These are phyloP conservation scores for Cremastobaeus sp. DNA, from an alignment of 2,888 invertebrate species.

Conservation along the genomic window DNA sequence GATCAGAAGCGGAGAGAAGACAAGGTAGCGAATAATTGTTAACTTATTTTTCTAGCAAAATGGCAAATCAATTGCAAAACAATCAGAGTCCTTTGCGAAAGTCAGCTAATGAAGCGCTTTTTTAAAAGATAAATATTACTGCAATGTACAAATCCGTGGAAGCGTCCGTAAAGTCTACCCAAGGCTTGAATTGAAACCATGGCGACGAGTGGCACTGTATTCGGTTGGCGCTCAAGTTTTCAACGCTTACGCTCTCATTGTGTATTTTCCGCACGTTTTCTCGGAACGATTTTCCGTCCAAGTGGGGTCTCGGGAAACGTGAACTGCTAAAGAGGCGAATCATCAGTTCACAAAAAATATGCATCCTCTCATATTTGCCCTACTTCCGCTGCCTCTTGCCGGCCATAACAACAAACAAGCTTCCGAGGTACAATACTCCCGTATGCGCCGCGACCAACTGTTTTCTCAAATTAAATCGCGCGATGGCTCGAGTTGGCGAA, in stretches of 20 bases:
- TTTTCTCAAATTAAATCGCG: too few species aligned
- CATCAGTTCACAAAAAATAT: conserved; percentile 50
- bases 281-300: conserved; percentile 29
- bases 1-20: too few species aligned
- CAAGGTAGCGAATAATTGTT: too few species aligned
- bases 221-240: conserved; percentile 28
- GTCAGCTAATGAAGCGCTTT: conserved; percentile 24
- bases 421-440: conserved; percentile 24
- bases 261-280: conserved; percentile 49
- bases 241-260: conserved; percentile 29
- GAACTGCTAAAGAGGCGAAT: conserved; percentile 39
- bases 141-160: conserved; percentile 39
- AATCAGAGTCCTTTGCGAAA: conserved; percentile 11
- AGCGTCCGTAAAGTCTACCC: conserved; percentile 18
- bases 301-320: conserved; percentile 26
- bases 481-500: too few species aligned
- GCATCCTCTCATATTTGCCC: conserved; percentile 36
- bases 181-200: conserved; percentile 28
- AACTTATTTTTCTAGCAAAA: too few species aligned
- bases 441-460: conserved; percentile 13
- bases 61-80: conserved; percentile 15
- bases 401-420: conserved; percentile 28
- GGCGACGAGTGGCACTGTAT: conserved; percentile 20
- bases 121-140: conserved; percentile 29
- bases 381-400: conserved; percentile 16